Evolutionary conservation across 2,888 invertebrate genomes (phyloP), one percentile per base, ranked within the genome.

Genomic region (Thecocarcelia acutangulata): DNA sequence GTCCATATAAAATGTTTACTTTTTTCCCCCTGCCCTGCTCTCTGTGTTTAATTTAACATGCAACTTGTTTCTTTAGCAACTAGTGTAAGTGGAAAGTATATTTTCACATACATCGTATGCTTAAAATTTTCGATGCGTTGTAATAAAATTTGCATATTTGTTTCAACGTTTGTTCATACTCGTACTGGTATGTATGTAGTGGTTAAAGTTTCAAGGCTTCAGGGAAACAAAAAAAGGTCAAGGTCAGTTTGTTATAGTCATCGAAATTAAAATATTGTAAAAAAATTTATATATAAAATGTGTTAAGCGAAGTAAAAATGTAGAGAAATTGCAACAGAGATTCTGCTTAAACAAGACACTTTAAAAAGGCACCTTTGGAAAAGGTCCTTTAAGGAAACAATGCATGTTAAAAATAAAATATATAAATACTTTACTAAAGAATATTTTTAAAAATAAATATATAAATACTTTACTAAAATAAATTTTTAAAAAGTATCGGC

Each of bases 81-180:
- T 17, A 54, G 42, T 54, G 40, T 44, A 17, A 56, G 12, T 37
- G 44, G 21, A 24, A 46, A 44, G 21, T 37, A 52, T 24, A 5
- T 24, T 3, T 24, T 6, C 1, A 54, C 2, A 28, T 12, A 9
- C 0, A 8, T 6, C 3, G 2, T 15, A 9, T 28, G n/a, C n/a
- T n/a, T n/a, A 33, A 6, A 33, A 37, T 37, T 64, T 63, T 19
- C 12, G 11, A 37, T 37, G 37, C 48, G 37, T 64, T 80, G 75
- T 40, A 46, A 64, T 50, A 50, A 63, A 68, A 81, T 73, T 77
- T 77, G 73, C 77, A 81, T 77, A 69, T 63, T 68, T 44, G 42
- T 69, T 68, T 44, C 37, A 52, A 73, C n/a, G 44, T 33, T 59
- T 46, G 46, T 33, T 33, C 33, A 33, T 3, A 9, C 33, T 33